Percentiles rank a stretch among this genome's conserved stretches.
Evolutionary conservation across 2,113 vertebrate species (phyloP).

Genomic region (Octodon degus): DNA sequence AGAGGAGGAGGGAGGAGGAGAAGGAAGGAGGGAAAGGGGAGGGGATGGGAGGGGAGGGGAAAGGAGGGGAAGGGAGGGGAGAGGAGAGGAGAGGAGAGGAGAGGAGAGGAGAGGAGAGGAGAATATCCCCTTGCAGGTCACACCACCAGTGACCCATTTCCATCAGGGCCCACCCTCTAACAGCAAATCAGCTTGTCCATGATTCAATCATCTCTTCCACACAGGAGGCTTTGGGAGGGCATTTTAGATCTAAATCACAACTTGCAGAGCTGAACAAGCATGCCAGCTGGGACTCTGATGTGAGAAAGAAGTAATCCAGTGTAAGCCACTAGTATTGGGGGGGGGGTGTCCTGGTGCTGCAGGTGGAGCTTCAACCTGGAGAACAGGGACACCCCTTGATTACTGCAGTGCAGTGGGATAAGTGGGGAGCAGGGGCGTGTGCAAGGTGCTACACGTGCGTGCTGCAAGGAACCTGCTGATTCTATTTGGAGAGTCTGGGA

Average conservation of each 20-base stretch:
- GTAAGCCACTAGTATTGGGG: not conserved
- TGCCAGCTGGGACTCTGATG: not conserved
- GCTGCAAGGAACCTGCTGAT: not conserved
- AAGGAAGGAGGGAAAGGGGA: too few species aligned
- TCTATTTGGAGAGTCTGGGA: not conserved
- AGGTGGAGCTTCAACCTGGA: not conserved
- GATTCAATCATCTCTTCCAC: not conserved
- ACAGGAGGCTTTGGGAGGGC: not conserved
- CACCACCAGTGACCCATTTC: not conserved
- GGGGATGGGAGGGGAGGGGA: too few species aligned
- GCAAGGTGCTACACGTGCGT: fast-evolving
- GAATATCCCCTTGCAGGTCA: not conserved
- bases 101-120: not conserved
- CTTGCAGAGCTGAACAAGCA: not conserved
- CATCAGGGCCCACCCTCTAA: not conserved
- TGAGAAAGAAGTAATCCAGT: not conserved
- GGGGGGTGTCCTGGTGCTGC: not conserved
- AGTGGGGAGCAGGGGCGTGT: fast-evolving
- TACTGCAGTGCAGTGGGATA: not conserved
- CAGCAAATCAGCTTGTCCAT: not conserved
- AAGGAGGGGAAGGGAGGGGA: too few species aligned
- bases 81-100: not conserved
- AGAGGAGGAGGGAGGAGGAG: too few species aligned
- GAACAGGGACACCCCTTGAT: not conserved
- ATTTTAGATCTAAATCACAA: not conserved